Evolutionary conservation across 1,140 invertebrate genomes (phyloP), one percentile per base, ranked within the genome.

Genomic region (Nautilus pompilius): DNA sequence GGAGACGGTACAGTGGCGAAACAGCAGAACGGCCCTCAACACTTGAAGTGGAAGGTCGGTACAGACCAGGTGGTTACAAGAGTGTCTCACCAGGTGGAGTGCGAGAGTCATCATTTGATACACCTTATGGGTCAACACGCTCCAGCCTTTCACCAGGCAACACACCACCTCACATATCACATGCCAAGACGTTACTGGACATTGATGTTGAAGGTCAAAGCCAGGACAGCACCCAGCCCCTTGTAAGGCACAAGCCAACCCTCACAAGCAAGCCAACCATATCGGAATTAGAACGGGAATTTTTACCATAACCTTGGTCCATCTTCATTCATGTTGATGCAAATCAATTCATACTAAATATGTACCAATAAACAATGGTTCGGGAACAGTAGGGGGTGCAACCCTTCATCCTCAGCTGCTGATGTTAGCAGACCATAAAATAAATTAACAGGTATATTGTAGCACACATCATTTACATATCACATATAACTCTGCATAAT

Each of bases 11-110:
- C 66, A 87, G 8, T 84, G 86, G 55, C 2, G 79, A 77, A 62
- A 75, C 85, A 51, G 81, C 85, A n/a, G 90, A 91, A 57, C 82
- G 91, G 36, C 90, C 91, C 0, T 88, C 85, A 1, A 92, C 90
- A 65, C 76, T 93, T 10, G 91, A 87, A 72, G 63, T 82, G 20
- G 62, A 58, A 4, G 13, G 30, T 62, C 26, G 15, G 5, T n/a
- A 8, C 5, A 34, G 13, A 5, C 17, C 30, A 41, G 30, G 32
- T 10, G 41, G 32, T 17, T 49, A 46, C 32, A 70, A 49, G 68
- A 72, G 63, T n/a, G 55, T 64, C 22, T 56, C 63, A 20, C 57
- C 65, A 24, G 26, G 49, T 22, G 46, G 63, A 28, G 51, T 63
- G 3, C 66, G 67, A 63, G 65, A 60, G 61, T 58, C 15, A 70